These are phyloP conservation scores for Pantherophis guttatus DNA, from an alignment of 2,113 vertebrate genomes.

Conservation along the genomic window DNA sequence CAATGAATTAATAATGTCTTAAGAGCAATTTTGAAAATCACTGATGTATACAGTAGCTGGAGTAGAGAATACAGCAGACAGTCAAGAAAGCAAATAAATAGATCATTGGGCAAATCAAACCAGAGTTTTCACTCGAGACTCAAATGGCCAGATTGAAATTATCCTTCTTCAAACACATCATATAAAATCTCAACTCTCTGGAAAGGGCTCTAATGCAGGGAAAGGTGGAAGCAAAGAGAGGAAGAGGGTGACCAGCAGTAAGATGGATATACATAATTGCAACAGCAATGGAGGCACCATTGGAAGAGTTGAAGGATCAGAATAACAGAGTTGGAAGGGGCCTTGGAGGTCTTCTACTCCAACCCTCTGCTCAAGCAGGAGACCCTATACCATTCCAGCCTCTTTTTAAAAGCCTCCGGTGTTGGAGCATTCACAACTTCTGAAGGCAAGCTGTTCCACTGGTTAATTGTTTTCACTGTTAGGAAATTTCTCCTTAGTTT, in stretches of 20 bases:
- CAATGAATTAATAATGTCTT: background rate
- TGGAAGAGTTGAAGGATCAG: background rate
- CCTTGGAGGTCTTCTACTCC: background rate
- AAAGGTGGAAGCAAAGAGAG: background rate
- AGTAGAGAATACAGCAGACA: background rate
- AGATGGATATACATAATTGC: background rate
- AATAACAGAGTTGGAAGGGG: background rate
- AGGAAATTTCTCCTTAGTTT: background rate
- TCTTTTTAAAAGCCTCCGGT: background rate
- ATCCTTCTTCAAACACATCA: background rate
- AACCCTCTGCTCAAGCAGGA: background rate
- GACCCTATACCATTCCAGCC: background rate
- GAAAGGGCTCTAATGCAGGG: background rate
- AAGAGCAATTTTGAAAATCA: background rate
- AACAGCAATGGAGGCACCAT: background rate
- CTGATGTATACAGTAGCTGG: background rate
- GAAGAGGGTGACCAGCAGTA: background rate
- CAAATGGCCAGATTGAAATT: background rate
- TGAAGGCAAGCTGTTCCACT: background rate
- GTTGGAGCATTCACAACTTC: background rate
- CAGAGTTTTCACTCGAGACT: no score
- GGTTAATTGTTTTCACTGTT: background rate
- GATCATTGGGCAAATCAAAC: background rate
- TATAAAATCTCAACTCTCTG: background rate
- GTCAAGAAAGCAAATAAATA: background rate